These are phyloP conservation scores for Cacatua alba DNA, from an alignment of 2,113 vertebrate species.

Conservation along the genomic window DNA sequence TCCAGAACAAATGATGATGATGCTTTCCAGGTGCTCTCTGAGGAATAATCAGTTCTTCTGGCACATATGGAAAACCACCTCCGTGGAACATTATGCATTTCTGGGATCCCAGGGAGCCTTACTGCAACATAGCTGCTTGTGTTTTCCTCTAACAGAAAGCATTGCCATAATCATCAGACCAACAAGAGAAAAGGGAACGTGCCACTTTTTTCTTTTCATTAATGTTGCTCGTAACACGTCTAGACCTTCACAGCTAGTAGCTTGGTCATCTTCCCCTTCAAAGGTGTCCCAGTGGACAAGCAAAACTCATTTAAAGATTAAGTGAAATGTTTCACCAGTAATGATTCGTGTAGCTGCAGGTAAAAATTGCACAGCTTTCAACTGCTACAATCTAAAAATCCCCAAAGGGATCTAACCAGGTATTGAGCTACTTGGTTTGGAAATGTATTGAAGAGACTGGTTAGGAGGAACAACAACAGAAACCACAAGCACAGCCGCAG, in stretches of 20 bases:
- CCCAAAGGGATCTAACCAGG: neutral
- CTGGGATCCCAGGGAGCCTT: neutral
- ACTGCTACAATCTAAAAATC: neutral
- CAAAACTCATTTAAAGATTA: neutral
- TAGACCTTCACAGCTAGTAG: neutral
- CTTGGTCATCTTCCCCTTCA: neutral
- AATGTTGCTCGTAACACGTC: neutral
- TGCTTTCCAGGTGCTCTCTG: neutral
- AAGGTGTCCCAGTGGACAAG: neutral
- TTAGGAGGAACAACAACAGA: neutral
- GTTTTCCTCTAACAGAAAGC: neutral
- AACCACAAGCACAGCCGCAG: neutral
- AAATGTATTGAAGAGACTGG: neutral
- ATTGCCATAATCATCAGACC: neutral
- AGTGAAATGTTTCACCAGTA: neutral
- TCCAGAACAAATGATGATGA: neutral
- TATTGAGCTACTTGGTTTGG: neutral
- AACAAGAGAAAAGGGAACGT: neutral
- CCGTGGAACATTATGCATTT: rapidly evolving
- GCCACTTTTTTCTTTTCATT: neutral
- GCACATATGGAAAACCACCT: neutral
- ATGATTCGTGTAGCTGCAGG: neutral
- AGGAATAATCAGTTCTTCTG: neutral
- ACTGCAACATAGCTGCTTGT: neutral
- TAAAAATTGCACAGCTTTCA: neutral